A percentile compares a stretch with the other conserved stretches of the same genome.
Conservation (phyloP, 2,888 invertebrate species). For the Tetragonula carbonaria region DNA sequence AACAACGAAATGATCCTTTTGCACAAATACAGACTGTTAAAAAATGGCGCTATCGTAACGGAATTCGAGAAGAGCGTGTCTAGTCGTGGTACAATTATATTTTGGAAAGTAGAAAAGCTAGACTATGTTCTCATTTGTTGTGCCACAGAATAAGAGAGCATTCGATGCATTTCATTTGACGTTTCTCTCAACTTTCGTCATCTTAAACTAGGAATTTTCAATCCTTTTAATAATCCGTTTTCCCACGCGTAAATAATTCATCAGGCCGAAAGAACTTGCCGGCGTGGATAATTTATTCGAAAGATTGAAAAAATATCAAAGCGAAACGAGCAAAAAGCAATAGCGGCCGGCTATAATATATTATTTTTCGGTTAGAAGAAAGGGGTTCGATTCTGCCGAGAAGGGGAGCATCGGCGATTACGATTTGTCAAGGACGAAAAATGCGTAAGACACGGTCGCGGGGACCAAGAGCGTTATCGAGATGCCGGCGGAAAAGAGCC, state of each 20-base stretch:
- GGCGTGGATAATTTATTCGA: not conserved
- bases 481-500: conserved; percentile 54
- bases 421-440: conserved; percentile 60
- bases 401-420: conserved; percentile 34
- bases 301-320: not conserved
- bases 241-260: not conserved
- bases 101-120: conserved; percentile 18
- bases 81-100: not conserved
- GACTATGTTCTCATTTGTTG: not conserved
- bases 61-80: conserved; percentile 32
- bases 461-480: conserved; percentile 49
- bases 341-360: no score
- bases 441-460: conserved; percentile 42
- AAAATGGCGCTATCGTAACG: conserved; percentile 14
- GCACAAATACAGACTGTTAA: no score
- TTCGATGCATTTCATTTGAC: not conserved
- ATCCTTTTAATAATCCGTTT: not conserved
- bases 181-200: no score
- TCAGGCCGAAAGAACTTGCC: rapidly evolving
- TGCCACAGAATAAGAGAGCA: not conserved
- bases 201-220: not conserved
- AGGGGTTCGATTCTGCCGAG: not conserved
- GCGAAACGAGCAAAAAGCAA: not conserved
- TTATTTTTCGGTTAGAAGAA: not conserved
- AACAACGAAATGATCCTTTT: not conserved